Conservation (phyloP, 1,140 invertebrate genomes). For the Listronotus oregonensis region DNA sequence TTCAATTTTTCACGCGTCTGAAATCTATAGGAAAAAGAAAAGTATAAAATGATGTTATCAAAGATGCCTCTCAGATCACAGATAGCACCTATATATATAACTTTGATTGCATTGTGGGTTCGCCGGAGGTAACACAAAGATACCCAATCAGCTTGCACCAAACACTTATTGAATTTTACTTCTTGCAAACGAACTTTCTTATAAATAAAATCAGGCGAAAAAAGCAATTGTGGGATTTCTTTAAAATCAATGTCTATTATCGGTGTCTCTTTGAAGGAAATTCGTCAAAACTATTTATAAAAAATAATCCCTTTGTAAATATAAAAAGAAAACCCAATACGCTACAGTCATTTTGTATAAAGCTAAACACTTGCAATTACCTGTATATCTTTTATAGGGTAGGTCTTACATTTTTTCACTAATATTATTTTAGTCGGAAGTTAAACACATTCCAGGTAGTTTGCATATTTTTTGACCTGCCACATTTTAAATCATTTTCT, state of each 20-base stretch:
- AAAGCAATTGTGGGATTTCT: slow-evolving; percentile 22
- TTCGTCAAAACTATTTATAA: slow-evolving; percentile 5
- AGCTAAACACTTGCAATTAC: no score
- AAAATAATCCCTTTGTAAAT: neutral
- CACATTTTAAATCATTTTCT: no score
- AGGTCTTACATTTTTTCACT: no score
- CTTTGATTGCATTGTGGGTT: slow-evolving; percentile 53
- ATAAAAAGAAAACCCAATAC: no score
- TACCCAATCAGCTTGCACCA: slow-evolving; percentile 52
- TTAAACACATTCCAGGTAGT: no score
- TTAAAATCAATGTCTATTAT: slow-evolving; percentile 22
- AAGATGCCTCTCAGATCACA: slow-evolving; percentile 41
- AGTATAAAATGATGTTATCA: slow-evolving; percentile 46
- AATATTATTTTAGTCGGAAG: no score
- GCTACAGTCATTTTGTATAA: no score
- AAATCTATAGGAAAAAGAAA: slow-evolving; percentile 32
- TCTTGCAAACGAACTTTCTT: slow-evolving; percentile 40
- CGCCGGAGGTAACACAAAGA: slow-evolving; percentile 53
- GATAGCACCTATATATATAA: slow-evolving; percentile 46
- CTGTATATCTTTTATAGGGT: no score
- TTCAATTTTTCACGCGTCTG: slow-evolving; percentile 29
- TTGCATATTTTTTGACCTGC: no score
- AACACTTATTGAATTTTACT: slow-evolving; percentile 53
- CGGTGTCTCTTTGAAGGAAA: neutral
- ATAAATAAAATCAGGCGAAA: slow-evolving; percentile 51